A percentile compares a stretch with the other conserved stretches of the same genome.
Conservation (phyloP, 1,140 invertebrate species). For the Magallana gigas region DNA sequence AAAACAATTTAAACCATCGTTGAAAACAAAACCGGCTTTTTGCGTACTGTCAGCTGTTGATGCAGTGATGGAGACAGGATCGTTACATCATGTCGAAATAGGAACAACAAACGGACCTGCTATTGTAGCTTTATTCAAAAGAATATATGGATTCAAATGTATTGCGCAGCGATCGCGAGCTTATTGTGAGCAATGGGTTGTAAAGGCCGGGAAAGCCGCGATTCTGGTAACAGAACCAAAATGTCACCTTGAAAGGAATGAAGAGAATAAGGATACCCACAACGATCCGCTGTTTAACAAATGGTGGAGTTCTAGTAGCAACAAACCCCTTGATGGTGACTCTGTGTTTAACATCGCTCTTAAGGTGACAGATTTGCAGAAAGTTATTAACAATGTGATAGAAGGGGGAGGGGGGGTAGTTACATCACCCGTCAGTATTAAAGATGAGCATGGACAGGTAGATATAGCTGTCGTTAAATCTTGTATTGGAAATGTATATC, state of each 20-base stretch:
- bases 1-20: background rate
- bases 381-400: slow-evolving; percentile 67
- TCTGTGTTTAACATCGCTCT: slow-evolving; percentile 81
- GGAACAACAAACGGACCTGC: slow-evolving; percentile 75
- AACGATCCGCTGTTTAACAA: slow-evolving; percentile 56
- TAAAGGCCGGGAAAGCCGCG: slow-evolving; percentile 73
- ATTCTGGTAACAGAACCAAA: slow-evolving; percentile 78
- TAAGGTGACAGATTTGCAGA: slow-evolving; percentile 78
- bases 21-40: background rate
- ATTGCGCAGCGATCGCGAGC: slow-evolving; percentile 72
- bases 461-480: slow-evolving; percentile 79
- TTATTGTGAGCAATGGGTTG: slow-evolving; percentile 75
- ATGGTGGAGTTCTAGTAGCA: slow-evolving; percentile 9
- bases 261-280: background rate
- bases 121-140: slow-evolving; percentile 65
- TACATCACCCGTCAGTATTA: slow-evolving; percentile 65
- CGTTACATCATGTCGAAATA: slow-evolving; percentile 81
- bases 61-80: background rate
- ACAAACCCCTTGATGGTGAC: background rate
- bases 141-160: slow-evolving; percentile 76
- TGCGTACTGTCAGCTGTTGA: background rate
- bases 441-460: slow-evolving; percentile 75
- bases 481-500: slow-evolving; percentile 81
- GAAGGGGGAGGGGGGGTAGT: slow-evolving; percentile 70
- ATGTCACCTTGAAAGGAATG: slow-evolving; percentile 15